These are phyloP conservation scores for Mnemiopsis leidyi DNA, from an alignment of 37 sponge, comb jelly and placozoan species.

Conservation along the genomic window DNA sequence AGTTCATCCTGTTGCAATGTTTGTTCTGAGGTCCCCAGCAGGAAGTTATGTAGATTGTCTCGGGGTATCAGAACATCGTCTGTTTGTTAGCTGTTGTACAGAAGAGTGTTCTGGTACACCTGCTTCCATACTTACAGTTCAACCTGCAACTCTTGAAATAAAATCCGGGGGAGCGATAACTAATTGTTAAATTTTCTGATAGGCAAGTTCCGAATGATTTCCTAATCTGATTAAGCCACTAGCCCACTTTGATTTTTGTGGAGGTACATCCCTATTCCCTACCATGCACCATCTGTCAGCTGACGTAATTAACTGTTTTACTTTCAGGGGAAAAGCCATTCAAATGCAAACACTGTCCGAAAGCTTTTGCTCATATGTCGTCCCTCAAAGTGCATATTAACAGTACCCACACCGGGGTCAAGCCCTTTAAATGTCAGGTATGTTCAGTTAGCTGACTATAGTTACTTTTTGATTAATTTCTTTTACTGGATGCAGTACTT, in stretches of 20 bases:
- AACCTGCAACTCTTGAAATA: background rate
- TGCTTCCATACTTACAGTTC: background rate
- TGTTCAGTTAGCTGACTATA: too few relatives aligned
- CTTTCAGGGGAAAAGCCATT: slow-evolving; percentile 62
- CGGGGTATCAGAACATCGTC: background rate
- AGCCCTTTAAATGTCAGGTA: slow-evolving; percentile 61
- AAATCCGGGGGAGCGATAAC: background rate
- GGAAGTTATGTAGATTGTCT: background rate
- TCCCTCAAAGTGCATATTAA: slow-evolving; percentile 61
- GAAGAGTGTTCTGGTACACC: background rate
- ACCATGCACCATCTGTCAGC: too few relatives aligned
- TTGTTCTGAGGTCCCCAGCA: background rate
- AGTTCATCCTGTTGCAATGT: background rate
- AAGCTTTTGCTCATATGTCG: slow-evolving; percentile 52
- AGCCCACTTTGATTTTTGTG: too few relatives aligned
- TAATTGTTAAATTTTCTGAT: background rate
- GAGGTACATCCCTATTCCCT: too few relatives aligned
- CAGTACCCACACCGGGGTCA: slow-evolving; percentile 61
- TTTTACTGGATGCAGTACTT: too few relatives aligned
- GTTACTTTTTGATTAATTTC: too few relatives aligned
- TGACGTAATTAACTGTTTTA: too few relatives aligned
- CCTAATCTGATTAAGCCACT: background rate
- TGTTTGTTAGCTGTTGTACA: background rate
- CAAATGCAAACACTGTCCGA: slow-evolving; percentile 63
- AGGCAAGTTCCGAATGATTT: background rate